phyloP scores from a whole-genome alignment of 2,888 invertebrate genomes.

The Agriopis leucophaearia region DNA sequence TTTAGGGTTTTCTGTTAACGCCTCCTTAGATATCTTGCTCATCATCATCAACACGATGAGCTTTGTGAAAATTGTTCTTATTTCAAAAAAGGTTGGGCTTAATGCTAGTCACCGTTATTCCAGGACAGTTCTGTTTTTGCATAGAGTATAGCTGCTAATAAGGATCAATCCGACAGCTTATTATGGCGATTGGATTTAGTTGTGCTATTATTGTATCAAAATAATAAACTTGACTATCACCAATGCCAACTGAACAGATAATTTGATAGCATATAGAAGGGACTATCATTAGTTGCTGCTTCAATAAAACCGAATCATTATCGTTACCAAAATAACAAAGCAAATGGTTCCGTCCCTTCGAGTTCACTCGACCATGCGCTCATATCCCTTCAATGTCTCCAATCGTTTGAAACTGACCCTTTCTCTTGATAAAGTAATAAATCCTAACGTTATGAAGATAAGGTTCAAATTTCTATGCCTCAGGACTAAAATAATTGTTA shows the following conservation, averaged over 20 bases:
- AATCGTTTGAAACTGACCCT: constrained; percentile 18
- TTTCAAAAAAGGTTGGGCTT: neutral
- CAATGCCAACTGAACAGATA: no score
- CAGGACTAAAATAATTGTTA: constrained; percentile 4
- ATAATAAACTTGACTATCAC: no score
- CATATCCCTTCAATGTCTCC: constrained; percentile 23
- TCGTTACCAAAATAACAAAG: constrained; percentile 20
- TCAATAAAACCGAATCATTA: constrained; percentile 15
- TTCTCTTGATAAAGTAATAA: neutral
- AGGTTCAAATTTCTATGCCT: neutral
- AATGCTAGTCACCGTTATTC: no score
- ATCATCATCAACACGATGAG: constrained; percentile 19
- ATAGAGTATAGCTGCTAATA: no score
- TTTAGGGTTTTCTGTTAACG: constrained; percentile 33
- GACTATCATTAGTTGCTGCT: constrained; percentile 3
- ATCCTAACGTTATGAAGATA: constrained; percentile 4
- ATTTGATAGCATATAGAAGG: neutral
- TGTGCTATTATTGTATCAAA: no score
- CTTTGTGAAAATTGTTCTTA: neutral
- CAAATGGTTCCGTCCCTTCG: constrained; percentile 13
- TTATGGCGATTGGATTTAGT: no score
- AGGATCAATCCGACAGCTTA: no score
- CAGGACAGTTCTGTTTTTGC: no score
- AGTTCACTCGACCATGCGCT: constrained; percentile 20
- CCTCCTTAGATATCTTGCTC: constrained; percentile 26